Evolutionary conservation across 1,140 invertebrate species (phyloP), one percentile per base, ranked within the genome.

Genomic region (Drosophila baimaii): DNA sequence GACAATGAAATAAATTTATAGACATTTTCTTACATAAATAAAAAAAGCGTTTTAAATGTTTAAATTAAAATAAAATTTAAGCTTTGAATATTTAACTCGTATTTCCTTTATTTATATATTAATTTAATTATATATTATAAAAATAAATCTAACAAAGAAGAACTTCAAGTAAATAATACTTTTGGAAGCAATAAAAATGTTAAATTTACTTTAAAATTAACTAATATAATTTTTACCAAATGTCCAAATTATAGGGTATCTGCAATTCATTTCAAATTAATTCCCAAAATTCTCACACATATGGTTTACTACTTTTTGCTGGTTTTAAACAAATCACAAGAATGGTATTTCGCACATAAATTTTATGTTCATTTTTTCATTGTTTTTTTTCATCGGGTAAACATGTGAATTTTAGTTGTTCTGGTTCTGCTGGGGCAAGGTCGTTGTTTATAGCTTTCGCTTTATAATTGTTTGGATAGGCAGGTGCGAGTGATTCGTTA

Each of bases 321-420:
- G 17, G 9, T n/a, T 8, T 27, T 37, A 8, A 33, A 25, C 33
- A 66, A 41, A 52, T 66, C 62, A 69, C 35, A 65, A 66, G 61
- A 69, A 69, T 65, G 62, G 65, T 66, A 69, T 69, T 69, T 69
- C 65, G 37, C 61, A 69, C 65, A 69, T 66, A 3, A 52, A 66
- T 52, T 69, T 47, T 3, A 29, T 35, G 37, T 52, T 35, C n/a
- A 33, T 52, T 69, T 52, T 31, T 68, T 66, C n/a, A 35, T 23
- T 23, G 19, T 35, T 43, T 54, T 33, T 54, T 21, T 10, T 1
- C n/a, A n/a, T 23, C 0, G 2, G 13, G 35, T 64, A 35, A 51
- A 51, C 35, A 69, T 27, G 21, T 59, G 10, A 21, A 12, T 51
- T 47, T 66, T 47, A 0, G 19, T 31, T 65, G 65, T 69, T 69